Base-by-base conservation (phyloP, 92 coral and sea anemone species). In the Zoanthus sociatus region DNA sequence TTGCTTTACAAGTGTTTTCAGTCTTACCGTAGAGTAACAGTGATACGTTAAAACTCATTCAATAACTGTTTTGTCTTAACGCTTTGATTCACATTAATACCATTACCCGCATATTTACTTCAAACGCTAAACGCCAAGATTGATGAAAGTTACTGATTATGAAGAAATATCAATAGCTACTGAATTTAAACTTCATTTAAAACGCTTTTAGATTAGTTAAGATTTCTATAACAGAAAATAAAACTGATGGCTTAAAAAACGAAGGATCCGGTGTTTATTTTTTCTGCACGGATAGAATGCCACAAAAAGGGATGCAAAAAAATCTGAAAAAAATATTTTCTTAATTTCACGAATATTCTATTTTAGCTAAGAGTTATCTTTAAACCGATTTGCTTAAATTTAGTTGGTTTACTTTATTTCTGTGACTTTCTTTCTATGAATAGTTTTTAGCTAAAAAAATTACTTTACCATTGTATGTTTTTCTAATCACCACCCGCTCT, bases 401-500 rank as follows among this genome's bases (percentile, higher is more conserved):
- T 67, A 33, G 72, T 67, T 67, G 44, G 42, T 37, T 37, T 54
- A 20, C 18, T 64, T 17, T 17, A 17, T 13, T 9, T 67, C 11
- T 67, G 20, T 67, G 20, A 33, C 21, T 20, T 8, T 18, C 3
- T 13, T 67, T 11, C 15, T 0, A 9, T 64, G 44, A 2, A 8
- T 12, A 4, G 7, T 44, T 26, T 67, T 13, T 10, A 21, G 42
- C 72, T 67, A 67, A 20, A 6, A 67, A 67, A 4, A 26, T 26
- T 14, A 10, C 16, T 3, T 31, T 15, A 44, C 5, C 15, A 14
- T 26, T 7, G 42, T 4, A 37, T 37, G 2, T 69, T 9, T 12
- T 32, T 14, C 46, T 33, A 69, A 30, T 69, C 74, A 64, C 45
- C 64, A 76, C 85, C 85, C 2, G 85, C 66, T 44, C 45, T n/a